Conservation (phyloP, 2,113 vertebrate species). For the Cnemophilus loriae region DNA sequence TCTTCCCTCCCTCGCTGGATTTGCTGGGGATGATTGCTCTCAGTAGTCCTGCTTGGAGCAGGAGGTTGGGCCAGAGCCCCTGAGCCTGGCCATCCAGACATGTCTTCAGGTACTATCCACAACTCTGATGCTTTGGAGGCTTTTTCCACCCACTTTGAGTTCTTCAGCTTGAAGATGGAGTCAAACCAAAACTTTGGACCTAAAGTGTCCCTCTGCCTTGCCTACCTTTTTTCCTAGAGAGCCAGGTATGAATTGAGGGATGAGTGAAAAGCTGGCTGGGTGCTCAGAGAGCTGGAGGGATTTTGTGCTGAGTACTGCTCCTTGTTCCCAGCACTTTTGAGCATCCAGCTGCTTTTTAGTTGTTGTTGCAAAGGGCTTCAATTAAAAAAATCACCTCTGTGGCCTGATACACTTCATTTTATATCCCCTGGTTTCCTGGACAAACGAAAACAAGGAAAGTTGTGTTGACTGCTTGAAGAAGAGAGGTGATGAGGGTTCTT, state of each 20-base stretch:
- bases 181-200: background rate
- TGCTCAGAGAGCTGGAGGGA: background rate
- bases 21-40: background rate
- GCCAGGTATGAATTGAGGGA: background rate
- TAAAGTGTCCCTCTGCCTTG: background rate
- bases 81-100: background rate
- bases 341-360: background rate
- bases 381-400: background rate
- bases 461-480: background rate
- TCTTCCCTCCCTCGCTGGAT: background rate
- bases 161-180: background rate
- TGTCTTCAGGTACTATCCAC: background rate
- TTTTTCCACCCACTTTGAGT: background rate
- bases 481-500: background rate
- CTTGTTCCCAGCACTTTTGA: background rate
- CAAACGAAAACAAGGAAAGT: background rate
- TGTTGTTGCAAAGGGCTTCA: background rate
- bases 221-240: background rate
- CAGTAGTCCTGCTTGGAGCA: background rate
- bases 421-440: background rate
- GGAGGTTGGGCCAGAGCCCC: background rate
- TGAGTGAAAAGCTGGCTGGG: background rate
- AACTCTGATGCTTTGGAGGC: background rate
- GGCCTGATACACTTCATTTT: background rate
- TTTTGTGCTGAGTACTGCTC: background rate